Conservation (phyloP, 2,888 invertebrate genomes). For the Aphodius sticticus region DNA sequence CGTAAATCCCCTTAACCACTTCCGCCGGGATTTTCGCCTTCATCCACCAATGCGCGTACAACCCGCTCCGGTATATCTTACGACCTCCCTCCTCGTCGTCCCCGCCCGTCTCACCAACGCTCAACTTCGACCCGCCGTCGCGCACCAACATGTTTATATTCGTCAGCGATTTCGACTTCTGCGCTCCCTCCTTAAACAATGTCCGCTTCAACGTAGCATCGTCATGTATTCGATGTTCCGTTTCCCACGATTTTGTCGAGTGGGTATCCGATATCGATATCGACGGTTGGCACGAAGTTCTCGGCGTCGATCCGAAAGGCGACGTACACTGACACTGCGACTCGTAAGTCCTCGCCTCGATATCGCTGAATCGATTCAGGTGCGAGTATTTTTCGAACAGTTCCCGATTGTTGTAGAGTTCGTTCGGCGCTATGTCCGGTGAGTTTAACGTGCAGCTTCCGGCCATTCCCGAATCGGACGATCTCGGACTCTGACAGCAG, state of each 20-base stretch:
- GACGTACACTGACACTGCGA: conserved; percentile 77
- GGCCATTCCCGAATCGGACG: conserved; percentile 86
- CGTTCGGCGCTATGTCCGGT: conserved; percentile 65
- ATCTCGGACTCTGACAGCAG: conserved; percentile 67
- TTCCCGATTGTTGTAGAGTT: conserved; percentile 45
- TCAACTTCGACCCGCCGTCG: conserved; percentile 45
- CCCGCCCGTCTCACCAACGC: conserved; percentile 26
- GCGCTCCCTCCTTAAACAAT: conserved; percentile 58
- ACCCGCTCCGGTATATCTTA: conserved; percentile 79
- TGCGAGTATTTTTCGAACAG: conserved; percentile 50
- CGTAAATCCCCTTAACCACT: conserved; percentile 62
- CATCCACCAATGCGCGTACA: conserved; percentile 94
- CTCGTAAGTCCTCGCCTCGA: conserved; percentile 69
- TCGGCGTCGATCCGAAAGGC: conserved; percentile 76
- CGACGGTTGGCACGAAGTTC: conserved; percentile 70
- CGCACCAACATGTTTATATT: conserved; percentile 52
- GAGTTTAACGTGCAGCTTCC: conserved; percentile 81
- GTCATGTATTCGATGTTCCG: conserved; percentile 61
- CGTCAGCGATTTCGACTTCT: conserved; percentile 53
- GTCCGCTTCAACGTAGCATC: conserved; percentile 33
- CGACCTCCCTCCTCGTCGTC: conserved; percentile 58
- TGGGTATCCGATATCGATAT: conserved; percentile 63
- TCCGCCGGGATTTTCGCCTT: conserved; percentile 81
- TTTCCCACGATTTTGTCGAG: conserved; percentile 64
- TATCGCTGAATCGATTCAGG: conserved; percentile 59